A percentile compares a stretch with the other conserved stretches of the same genome.
Evolutionary conservation across 2,797 vertebrate species (phyloP).

Genomic region (Lepilemur ruficaudatus): DNA sequence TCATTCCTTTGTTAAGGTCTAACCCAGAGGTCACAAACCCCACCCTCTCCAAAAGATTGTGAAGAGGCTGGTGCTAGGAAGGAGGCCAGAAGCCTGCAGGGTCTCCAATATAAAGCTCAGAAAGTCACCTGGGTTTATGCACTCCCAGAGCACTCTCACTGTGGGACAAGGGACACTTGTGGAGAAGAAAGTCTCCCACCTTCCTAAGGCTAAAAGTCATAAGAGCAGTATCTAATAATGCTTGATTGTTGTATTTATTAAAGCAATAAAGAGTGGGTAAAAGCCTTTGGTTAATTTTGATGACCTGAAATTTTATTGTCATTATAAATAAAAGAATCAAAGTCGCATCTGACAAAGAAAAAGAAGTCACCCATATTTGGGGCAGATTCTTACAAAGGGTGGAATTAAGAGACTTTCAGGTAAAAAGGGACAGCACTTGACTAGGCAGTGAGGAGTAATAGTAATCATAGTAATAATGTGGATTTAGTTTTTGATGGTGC

Average conservation of each 20-base stretch:
- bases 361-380: neutral
- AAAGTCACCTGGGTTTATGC: neutral
- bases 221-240: neutral
- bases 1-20: neutral
- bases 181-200: neutral
- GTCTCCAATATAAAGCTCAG: neutral
- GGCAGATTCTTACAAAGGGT: neutral
- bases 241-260: neutral
- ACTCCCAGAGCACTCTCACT: neutral
- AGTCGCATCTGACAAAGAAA: neutral
- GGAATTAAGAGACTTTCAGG: neutral
- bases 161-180: neutral
- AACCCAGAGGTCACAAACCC: neutral
- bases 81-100: neutral
- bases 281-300: neutral
- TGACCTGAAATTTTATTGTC: neutral
- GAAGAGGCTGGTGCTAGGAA: neutral
- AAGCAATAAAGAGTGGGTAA: neutral
- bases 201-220: neutral
- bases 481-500: neutral
- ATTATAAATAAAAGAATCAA: neutral
- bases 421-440: neutral
- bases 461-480: neutral
- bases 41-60: neutral
- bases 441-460: neutral